These are phyloP conservation scores for Zootermopsis nevadensis DNA, from an alignment of 2,888 invertebrate genomes.

Conservation along the genomic window DNA sequence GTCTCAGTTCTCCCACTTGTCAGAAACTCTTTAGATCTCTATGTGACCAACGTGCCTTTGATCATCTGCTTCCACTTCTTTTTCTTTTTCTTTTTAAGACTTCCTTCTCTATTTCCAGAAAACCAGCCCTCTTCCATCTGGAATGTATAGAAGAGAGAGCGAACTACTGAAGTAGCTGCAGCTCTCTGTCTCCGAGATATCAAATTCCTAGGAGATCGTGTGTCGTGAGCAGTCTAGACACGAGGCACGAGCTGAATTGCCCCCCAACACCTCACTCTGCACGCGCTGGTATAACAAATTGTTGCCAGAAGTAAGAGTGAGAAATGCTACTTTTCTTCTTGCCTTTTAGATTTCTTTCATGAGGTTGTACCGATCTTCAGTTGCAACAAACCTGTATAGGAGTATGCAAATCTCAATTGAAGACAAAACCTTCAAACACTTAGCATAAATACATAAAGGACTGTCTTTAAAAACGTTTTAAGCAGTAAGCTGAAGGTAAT, in stretches of 20 bases:
- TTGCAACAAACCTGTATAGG: too few species aligned
- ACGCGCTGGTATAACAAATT: too few species aligned
- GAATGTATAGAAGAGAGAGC: not conserved
- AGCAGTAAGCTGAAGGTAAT: too few species aligned
- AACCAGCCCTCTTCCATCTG: not conserved
- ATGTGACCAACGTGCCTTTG: constrained; percentile 24
- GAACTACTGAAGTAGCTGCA: not conserved
- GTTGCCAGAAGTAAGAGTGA: too few species aligned
- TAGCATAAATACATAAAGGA: too few species aligned
- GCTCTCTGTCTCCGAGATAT: not conserved
- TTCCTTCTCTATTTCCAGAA: constrained; percentile 15
- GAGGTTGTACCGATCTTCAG: too few species aligned
- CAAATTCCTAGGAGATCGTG: not conserved
- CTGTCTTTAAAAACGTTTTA: too few species aligned
- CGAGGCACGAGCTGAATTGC: not conserved
- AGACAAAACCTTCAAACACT: too few species aligned
- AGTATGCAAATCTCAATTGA: too few species aligned
- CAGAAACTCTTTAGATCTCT: constrained; percentile 1
- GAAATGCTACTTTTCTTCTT: too few species aligned
- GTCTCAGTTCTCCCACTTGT: constrained; percentile 1
- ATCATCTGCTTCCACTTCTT: constrained; percentile 14
- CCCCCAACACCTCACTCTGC: not conserved
- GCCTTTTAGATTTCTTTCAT: too few species aligned
- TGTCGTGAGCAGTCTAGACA: not conserved
- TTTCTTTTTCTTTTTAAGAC: constrained; percentile 14